Conservation (phyloP, 1,140 invertebrate species). For the Brachionus koreanus region DNA sequence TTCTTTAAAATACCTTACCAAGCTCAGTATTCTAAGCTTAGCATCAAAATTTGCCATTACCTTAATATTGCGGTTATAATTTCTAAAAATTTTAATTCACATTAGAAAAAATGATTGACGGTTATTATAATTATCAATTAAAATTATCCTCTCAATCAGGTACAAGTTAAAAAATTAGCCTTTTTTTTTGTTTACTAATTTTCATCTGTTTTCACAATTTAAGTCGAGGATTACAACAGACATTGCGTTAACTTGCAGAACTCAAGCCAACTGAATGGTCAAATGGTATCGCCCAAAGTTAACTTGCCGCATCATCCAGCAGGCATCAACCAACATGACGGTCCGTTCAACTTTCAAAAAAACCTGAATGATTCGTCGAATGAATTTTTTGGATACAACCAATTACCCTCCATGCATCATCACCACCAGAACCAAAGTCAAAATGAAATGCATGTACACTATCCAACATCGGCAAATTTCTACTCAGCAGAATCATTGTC, state of each 20-base stretch:
- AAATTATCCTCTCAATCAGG: conserved; percentile 38
- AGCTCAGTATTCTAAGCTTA: not conserved
- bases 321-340: not conserved
- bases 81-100: conserved; percentile 13
- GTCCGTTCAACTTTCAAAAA: not conserved
- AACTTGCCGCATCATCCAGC: not conserved
- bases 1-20: not conserved
- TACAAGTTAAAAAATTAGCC: not conserved
- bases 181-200: not conserved
- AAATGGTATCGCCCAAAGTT: not conserved
- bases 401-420: not conserved
- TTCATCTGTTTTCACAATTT: not conserved
- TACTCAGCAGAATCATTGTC: not conserved
- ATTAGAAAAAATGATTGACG: conserved; percentile 24
- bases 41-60: not conserved
- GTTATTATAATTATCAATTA: conserved; percentile 40
- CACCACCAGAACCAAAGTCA: not conserved
- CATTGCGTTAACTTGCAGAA: conserved; percentile 6
- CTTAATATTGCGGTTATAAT: not conserved
- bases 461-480: not conserved
- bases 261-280: not conserved
- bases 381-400: not conserved
- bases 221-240: conserved; percentile 18
- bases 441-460: not conserved
- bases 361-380: not conserved